Evolutionary conservation across 2,113 vertebrate genomes (phyloP).

Genomic region (Syngnathus floridae): DNA sequence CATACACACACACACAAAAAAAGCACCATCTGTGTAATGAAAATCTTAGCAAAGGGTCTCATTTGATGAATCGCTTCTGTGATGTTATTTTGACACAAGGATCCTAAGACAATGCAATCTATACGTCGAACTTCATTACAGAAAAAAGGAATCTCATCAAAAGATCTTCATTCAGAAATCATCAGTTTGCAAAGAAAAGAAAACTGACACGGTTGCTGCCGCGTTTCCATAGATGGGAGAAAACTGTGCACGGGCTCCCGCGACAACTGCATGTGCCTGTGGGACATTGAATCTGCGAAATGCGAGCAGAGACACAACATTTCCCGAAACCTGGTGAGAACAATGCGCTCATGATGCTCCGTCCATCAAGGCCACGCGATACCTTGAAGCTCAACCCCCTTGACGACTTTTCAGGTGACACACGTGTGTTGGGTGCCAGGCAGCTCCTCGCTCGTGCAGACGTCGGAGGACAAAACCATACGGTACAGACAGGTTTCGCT

Average conservation of each 20-base stretch:
- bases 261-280: constrained; percentile 88
- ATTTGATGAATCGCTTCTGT: too few relatives aligned
- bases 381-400: neutral
- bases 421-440: constrained; percentile 92
- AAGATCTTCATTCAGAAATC: too few relatives aligned
- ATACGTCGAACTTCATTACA: neutral
- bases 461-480: constrained; percentile 90
- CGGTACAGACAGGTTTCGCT: constrained; percentile 66
- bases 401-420: constrained; percentile 75
- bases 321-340: constrained; percentile 88
- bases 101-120: too few relatives aligned
- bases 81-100: too few relatives aligned
- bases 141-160: too few relatives aligned
- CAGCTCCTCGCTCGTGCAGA: constrained; percentile 80
- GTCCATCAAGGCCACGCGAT: neutral
- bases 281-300: constrained; percentile 83
- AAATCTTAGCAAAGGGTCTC: too few relatives aligned
- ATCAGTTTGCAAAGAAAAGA: neutral
- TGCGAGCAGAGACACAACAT: constrained; percentile 76
- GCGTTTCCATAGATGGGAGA: constrained; percentile 68
- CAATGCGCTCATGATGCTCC: neutral
- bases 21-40: too few relatives aligned
- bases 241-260: constrained; percentile 87
- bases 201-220: constrained; percentile 1
- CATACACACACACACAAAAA: too few relatives aligned